Evolutionary conservation across 1,140 invertebrate species (phyloP).

Genomic region (Lucilia sericata): DNA sequence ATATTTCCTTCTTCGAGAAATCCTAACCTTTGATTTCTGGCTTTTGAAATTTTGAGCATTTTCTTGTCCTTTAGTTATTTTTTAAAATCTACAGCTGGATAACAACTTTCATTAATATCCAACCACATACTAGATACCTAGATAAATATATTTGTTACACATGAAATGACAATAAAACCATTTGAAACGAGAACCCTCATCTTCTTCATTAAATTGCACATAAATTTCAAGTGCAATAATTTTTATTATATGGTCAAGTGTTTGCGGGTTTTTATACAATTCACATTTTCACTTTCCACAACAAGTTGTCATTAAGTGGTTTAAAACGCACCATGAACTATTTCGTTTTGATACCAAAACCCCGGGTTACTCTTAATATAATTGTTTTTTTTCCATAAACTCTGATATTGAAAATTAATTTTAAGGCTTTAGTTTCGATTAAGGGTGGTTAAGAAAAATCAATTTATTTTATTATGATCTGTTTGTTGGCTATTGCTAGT

Average conservation of each 20-base stretch:
- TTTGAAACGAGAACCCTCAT: too few species aligned
- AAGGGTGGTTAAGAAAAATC: slow-evolving; percentile 20
- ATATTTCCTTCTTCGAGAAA: too few species aligned
- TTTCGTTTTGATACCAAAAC: not conserved
- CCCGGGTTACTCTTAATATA: not conserved
- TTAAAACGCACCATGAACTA: not conserved
- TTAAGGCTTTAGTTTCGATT: not conserved
- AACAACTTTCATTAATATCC: too few species aligned
- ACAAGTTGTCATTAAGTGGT: not conserved
- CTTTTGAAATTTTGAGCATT: too few species aligned
- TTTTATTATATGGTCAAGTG: not conserved
- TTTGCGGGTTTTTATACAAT: not conserved
- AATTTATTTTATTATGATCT: slow-evolving; percentile 40
- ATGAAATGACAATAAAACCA: not conserved
- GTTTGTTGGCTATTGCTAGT: not conserved
- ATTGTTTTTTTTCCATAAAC: not conserved
- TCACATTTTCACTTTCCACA: too few species aligned
- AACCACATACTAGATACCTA: too few species aligned
- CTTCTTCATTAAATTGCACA: not conserved
- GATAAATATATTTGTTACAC: not conserved
- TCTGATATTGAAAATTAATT: not conserved
- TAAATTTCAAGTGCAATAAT: not conserved
- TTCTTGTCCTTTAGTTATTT: too few species aligned
- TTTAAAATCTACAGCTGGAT: too few species aligned
- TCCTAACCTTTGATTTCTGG: too few species aligned